Base-by-base conservation (phyloP, 2,797 vertebrate species). In the Tragelaphus oryx region DNA sequence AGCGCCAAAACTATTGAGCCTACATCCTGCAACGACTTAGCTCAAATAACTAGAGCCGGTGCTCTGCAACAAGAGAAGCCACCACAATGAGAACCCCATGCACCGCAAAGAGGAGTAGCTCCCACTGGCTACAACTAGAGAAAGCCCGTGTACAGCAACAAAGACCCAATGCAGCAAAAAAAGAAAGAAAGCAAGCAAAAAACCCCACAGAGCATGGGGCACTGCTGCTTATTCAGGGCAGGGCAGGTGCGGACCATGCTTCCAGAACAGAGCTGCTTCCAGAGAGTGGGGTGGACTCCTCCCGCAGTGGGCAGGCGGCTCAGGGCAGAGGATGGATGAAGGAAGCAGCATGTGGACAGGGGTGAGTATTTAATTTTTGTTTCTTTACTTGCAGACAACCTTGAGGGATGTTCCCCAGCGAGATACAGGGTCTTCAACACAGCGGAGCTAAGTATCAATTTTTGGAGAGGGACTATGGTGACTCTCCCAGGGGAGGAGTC, bases 21-120 rank as follows among this genome's bases (percentile, higher is more conserved):
- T 65, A 2, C 2, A 0, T 1, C 5, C 62, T 0, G 17, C 62
- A 37, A 11, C n/a, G 33, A 1, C n/a, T 5, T 65, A 37, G n/a
- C 62, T 65, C 17, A 37, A 8, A 37, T n/a, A 65, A 8, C n/a
- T 20, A 33, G 4, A 68, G 30, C 17, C 0, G 8, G n/a, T 11
- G n/a, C 62, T 68, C 62, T 22, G 62, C 9, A 37, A 68, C 4
- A 20, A 20, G 62, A 65, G 62, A 65, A 68, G 62, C 17, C 62
- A 37, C n/a, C 62, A 11, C 17, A 20, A 5, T 2, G 4, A 37
- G 62, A 68, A 68, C 17, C 17, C n/a, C 2, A 0, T 18, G 62
- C n/a, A 37, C 17, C 0, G 9, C 62, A 20, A 65, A 65, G 62
- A 65, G 30, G 62, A 33, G n/a, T 37, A 68, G 18, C n/a, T n/a